Evolutionary conservation across 2,797 vertebrate species (phyloP), one percentile per base, ranked within the genome.

Genomic region (Corythornis leucogaster): DNA sequence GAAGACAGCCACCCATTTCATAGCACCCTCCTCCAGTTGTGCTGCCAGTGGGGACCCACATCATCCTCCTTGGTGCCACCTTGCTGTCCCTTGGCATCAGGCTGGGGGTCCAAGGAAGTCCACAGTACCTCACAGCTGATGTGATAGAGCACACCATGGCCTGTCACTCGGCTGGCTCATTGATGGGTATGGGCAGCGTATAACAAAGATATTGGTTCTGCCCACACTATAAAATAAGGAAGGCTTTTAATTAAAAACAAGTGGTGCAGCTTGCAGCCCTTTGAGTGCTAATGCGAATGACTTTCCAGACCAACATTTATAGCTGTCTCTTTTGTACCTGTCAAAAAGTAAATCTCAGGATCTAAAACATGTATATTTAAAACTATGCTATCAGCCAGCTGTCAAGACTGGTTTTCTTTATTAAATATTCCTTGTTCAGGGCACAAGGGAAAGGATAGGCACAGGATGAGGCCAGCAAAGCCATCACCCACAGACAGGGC

Each of bases 291-390:
- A 85, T 28, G 70, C 2, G 9, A 89, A 54, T 20, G 31, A 66
- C 79, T 90, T 88, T 70, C 80, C 93, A 94, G 58, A 80, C 89
- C 78, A 71, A 54, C 79, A 18, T 85, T 93, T 90, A 81, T 26
- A 81, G 73, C 70, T 90, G 84, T 81, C 81, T 93, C 66, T 77
- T 90, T 80, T 57, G 11, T 61, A 82, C 81, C 93, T 93, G 84
- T 93, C 92, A 91, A 59, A 87, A 93, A 85, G 57, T 69, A 90
- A 92, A 88, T 79, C 94, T 94, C 80, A 5, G 54, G 61, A 83
- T 90, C 85, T 80, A 81, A 89, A 89, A 74, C 31, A 18, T 81
- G 86, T 48, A 66, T 87, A 83, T 95, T 92, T 90, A 89, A 94
- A 96, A 45, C 59, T 11, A 5, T 1, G 2, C 26, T 22, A 84